Conservation (phyloP, 1,140 invertebrate genomes). For the Melitaea cinxia region DNA sequence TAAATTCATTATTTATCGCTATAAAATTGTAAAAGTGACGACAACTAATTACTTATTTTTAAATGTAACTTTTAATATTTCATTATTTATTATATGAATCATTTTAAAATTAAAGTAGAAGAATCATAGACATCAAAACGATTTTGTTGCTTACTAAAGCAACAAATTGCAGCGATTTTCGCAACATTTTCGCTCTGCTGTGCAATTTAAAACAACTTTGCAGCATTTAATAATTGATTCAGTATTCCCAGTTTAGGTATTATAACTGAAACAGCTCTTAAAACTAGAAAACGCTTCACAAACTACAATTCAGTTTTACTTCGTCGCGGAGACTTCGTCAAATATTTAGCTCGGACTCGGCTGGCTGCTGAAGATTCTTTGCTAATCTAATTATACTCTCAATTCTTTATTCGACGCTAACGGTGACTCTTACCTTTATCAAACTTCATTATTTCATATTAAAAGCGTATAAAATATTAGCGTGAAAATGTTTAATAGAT, state of each 20-base stretch:
- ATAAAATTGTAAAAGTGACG: no score
- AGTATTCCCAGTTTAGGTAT: conserved; percentile 11
- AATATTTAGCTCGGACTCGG: conserved; percentile 16
- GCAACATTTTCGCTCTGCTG: not conserved
- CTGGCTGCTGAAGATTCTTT: conserved; percentile 14
- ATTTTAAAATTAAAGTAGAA: no score
- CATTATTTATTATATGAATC: no score
- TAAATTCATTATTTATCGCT: no score
- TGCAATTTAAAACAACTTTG: not conserved
- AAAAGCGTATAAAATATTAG: no score
- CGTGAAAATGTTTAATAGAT: no score
- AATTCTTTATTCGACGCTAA: conserved; percentile 13
- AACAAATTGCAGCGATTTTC: not conserved
- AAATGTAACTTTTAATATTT: no score
- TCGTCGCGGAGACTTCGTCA: conserved; percentile 20
- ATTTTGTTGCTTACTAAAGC: not conserved
- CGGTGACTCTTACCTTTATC: not conserved
- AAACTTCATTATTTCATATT: conserved; percentile 5
- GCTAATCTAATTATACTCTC: conserved; percentile 21
- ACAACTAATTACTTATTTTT: no score
- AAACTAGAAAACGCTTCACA: conserved; percentile 25
- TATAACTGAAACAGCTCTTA: conserved; percentile 21
- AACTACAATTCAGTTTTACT: conserved; percentile 14
- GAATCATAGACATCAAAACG: not conserved
- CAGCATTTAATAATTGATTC: conserved; percentile 8